Base-by-base conservation (phyloP, 2,888 invertebrate species). In the Hydroisotoma schaefferi region DNA sequence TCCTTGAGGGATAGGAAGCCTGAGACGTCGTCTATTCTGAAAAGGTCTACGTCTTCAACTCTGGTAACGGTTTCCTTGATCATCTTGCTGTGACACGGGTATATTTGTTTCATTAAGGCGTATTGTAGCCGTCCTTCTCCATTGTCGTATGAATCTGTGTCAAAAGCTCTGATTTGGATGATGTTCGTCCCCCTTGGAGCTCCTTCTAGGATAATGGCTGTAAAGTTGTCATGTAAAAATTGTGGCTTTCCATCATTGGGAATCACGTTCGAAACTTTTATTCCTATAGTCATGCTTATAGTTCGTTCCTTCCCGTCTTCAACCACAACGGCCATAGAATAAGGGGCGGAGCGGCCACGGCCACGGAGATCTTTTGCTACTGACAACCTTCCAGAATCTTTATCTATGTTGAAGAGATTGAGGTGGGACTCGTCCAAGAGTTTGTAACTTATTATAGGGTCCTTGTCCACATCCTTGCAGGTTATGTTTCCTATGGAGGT, bases 381-480 rank as follows among this genome's bases (percentile, higher is more conserved):
- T 1, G 62, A 54, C 1, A 72, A 48, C 27, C 52, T 57, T 20
- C 72, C 72, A 1, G 66, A 65, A 28, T 62, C 57, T 6, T 64
- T 49, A 27, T 72, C 67, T 8, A 72, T 66, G 10, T 40, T 44
- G 46, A 72, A 72, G 1, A 72, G 54, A 44, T 65, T 63, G 38
- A 69, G 47, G 15, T 67, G 64, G 8, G 43, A 53, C 15, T 70
- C 70, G 56, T 72, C 72, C 3, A 59, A 49, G 43, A 72, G 47
- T 5, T 61, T 48, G 51, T 65, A 72, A 2, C 46, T 52, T 1
- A 69, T 49, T 20, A 62, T 66, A 4, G 69, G 65, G 51, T 65
- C 62, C 47, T 87, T 86, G 73, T 92, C 91, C 0, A 85, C 84
- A 76, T 92, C 91, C 0, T 78, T 82, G 0, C 91, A 90, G 2